A percentile compares a stretch with the other conserved stretches of the same genome.
Conservation (phyloP, 2,797 vertebrate species). For the Knipowitschia caucasica region DNA sequence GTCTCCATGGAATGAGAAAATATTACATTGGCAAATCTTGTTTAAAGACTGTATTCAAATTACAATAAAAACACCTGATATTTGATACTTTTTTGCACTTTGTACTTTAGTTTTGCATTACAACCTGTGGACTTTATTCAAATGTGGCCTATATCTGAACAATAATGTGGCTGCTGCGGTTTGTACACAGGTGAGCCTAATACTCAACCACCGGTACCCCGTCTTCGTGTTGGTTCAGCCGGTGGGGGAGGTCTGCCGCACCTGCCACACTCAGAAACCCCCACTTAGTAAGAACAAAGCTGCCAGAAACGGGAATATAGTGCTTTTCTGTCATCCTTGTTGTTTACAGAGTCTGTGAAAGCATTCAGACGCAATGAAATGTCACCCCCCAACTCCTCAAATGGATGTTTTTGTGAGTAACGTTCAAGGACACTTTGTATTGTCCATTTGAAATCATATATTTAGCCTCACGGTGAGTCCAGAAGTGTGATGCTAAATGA, state of each 20-base stretch:
- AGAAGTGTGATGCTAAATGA: not conserved
- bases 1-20: too few relatives aligned
- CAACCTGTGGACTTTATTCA: too few relatives aligned
- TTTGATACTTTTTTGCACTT: too few relatives aligned
- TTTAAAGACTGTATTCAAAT: too few relatives aligned
- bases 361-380: conserved; percentile 39
- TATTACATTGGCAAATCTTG: too few relatives aligned
- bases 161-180: too few relatives aligned
- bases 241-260: conserved; percentile 56
- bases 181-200: conserved; percentile 77
- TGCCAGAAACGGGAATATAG: conserved; percentile 36
- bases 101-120: too few relatives aligned
- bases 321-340: conserved; percentile 29
- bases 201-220: too few relatives aligned
- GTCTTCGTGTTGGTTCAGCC: conserved; percentile 59
- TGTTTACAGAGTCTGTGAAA: conserved; percentile 32
- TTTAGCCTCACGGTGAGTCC: not conserved
- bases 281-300: conserved; percentile 66
- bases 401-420: not conserved
- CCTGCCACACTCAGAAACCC: conserved; percentile 62
- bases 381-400: conserved; percentile 13
- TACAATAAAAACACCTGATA: too few relatives aligned
- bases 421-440: conserved; percentile 9
- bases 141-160: too few relatives aligned
- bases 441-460: not conserved